Evolutionary conservation across 2,113 vertebrate species (phyloP).

Genomic region (Microtus richardsoni): DNA sequence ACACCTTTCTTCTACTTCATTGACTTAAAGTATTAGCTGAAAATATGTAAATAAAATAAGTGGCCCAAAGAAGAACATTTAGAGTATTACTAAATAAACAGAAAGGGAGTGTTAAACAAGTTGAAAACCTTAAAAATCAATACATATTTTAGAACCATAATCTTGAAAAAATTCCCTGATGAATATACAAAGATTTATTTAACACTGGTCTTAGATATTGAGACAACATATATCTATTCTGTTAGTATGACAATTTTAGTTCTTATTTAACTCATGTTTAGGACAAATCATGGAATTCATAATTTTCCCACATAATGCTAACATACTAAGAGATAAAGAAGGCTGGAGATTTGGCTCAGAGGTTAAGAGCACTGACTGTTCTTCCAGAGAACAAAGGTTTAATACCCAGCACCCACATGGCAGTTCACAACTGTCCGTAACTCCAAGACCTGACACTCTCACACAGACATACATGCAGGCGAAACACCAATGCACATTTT

Average conservation of each 20-base stretch:
- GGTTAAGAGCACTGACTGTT: background rate
- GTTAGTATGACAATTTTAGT: background rate
- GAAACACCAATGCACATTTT: background rate
- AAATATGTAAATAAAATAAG: conserved; percentile 35
- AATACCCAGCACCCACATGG: background rate
- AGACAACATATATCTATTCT: background rate
- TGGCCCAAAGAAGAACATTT: conserved; percentile 21
- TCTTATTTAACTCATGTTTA: conserved; percentile 41
- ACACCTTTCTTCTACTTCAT: background rate
- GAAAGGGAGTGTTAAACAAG: conserved; percentile 15
- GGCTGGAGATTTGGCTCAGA: background rate
- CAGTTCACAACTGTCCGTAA: background rate
- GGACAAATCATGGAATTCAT: conserved; percentile 14
- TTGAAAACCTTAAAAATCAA: conserved; percentile 32
- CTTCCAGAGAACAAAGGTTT: background rate
- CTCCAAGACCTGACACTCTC: background rate
- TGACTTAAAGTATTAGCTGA: conserved; percentile 15
- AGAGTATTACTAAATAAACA: conserved; percentile 34
- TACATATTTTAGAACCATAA: conserved; percentile 22
- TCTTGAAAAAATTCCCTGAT: conserved; percentile 32
- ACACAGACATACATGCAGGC: background rate
- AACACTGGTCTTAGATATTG: background rate
- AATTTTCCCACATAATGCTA: conserved; percentile 54
- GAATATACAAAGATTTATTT: conserved; percentile 43
- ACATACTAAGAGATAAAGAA: conserved; percentile 24